A percentile compares a stretch with the other conserved stretches of the same genome.
Conservation (phyloP, 1,140 invertebrate species). For the Heliconius melpomene region DNA sequence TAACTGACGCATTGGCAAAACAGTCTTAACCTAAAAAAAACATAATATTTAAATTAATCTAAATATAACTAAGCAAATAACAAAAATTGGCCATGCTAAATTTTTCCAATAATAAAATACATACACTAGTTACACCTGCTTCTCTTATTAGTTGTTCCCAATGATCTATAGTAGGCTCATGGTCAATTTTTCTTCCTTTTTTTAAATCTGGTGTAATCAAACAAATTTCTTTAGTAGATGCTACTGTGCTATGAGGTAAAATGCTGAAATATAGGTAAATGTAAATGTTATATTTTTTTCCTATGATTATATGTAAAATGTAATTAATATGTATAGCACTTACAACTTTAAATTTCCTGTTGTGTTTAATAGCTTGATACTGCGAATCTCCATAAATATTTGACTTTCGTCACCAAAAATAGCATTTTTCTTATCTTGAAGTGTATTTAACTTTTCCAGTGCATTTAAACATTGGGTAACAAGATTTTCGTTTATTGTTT, state of each 20-base stretch:
- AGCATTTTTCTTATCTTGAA: slow-evolving; percentile 61
- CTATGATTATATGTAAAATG: background rate
- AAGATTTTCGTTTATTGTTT: slow-evolving; percentile 52
- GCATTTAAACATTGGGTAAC: slow-evolving; percentile 57
- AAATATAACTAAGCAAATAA: background rate
- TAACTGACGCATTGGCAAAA: slow-evolving; percentile 83
- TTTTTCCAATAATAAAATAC: slow-evolving; percentile 33
- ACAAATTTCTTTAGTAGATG: slow-evolving; percentile 80
- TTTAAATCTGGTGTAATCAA: slow-evolving; percentile 80
- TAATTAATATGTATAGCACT: slow-evolving; percentile 37
- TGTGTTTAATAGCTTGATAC: slow-evolving; percentile 68
- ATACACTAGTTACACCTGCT: slow-evolving; percentile 78
- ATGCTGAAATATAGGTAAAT: slow-evolving; percentile 53
- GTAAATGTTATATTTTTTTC: background rate
- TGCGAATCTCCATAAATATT: slow-evolving; percentile 71
- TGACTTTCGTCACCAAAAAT: slow-evolving; percentile 69
- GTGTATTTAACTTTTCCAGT: slow-evolving; percentile 54
- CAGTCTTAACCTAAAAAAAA: slow-evolving; percentile 66
- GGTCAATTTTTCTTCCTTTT: slow-evolving; percentile 80
- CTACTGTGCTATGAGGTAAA: slow-evolving; percentile 64
- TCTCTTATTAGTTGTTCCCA: slow-evolving; percentile 81
- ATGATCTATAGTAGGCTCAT: slow-evolving; percentile 83
- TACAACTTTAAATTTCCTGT: slow-evolving; percentile 68
- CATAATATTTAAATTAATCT: slow-evolving; percentile 13
- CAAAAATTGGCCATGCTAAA: background rate